Evolutionary conservation across 2,888 invertebrate genomes (phyloP).

Genomic region (Drosophila conformis): DNA sequence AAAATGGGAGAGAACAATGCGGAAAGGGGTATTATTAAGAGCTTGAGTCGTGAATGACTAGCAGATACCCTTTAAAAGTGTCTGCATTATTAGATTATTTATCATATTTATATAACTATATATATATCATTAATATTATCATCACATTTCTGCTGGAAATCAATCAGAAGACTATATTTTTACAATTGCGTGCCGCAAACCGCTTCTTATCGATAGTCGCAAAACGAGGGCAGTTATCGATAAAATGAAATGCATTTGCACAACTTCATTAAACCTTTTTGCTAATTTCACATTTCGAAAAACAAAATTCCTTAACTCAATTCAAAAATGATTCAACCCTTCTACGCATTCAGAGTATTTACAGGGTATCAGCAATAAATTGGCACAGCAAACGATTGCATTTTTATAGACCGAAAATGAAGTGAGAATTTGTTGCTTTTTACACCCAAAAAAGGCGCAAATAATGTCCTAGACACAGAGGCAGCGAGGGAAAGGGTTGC

Average conservation of each 20-base stretch:
- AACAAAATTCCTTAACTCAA: not conserved
- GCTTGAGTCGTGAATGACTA: not conserved
- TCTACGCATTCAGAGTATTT: not conserved
- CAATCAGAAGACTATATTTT: no score
- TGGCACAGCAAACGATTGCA: constrained; percentile 56
- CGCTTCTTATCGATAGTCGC: no score
- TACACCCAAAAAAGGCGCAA: constrained; percentile 23
- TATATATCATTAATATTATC: not conserved
- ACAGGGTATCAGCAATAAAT: constrained; percentile 8
- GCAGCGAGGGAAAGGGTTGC: constrained; percentile 39
- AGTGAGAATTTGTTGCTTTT: constrained; percentile 67
- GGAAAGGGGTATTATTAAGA: constrained; percentile 10
- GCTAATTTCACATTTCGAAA: not conserved
- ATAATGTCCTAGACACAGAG: constrained; percentile 1
- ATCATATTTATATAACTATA: not conserved
- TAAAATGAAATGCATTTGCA: no score
- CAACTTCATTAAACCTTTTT: no score
- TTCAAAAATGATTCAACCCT: not conserved
- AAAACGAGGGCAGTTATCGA: no score
- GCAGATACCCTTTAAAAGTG: constrained; percentile 1
- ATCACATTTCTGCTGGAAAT: no score
- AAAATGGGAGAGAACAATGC: constrained; percentile 22
- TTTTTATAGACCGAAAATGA: constrained; percentile 73
- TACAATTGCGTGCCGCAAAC: no score
- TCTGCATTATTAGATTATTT: accelerated